These are phyloP conservation scores for Kryptolebias marmoratus DNA, from an alignment of 2,113 vertebrate genomes.

Conservation along the genomic window DNA sequence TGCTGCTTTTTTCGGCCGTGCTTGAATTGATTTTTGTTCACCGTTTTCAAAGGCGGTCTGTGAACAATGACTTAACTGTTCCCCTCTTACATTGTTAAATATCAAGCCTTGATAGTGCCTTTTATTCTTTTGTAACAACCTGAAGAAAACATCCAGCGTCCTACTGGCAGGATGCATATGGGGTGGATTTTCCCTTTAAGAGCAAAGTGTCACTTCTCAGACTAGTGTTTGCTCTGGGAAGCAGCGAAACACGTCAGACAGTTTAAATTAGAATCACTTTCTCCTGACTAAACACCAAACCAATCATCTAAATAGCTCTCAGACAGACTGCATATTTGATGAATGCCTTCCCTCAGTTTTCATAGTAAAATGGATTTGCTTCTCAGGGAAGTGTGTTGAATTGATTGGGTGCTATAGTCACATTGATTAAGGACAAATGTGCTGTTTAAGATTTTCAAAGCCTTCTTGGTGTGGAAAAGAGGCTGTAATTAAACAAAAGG, in stretches of 20 bases:
- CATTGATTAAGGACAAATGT: slow-evolving; percentile 36
- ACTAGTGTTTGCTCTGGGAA: slow-evolving; percentile 25
- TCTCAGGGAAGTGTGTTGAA: slow-evolving; percentile 19
- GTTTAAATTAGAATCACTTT: slow-evolving; percentile 52
- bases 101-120: background rate
- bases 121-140: background rate
- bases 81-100: too few species aligned
- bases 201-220: background rate
- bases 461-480: slow-evolving; percentile 29
- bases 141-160: too few species aligned
- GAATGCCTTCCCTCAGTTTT: slow-evolving; percentile 30
- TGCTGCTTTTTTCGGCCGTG: too few species aligned
- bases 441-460: slow-evolving; percentile 36
- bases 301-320: slow-evolving; percentile 41
- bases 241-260: slow-evolving; percentile 23
- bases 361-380: slow-evolving; percentile 30
- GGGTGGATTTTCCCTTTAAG: slow-evolving; percentile 6
- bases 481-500: slow-evolving; percentile 54
- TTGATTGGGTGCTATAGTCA: slow-evolving; percentile 11
- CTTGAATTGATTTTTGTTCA: too few species aligned
- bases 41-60: too few species aligned
- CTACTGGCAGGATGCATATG: background rate
- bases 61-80: too few species aligned
- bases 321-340: slow-evolving; percentile 49
- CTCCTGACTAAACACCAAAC: slow-evolving; percentile 41